These are phyloP conservation scores for Delphinus delphis DNA, from an alignment of 2,113 vertebrate genomes.

Conservation along the genomic window DNA sequence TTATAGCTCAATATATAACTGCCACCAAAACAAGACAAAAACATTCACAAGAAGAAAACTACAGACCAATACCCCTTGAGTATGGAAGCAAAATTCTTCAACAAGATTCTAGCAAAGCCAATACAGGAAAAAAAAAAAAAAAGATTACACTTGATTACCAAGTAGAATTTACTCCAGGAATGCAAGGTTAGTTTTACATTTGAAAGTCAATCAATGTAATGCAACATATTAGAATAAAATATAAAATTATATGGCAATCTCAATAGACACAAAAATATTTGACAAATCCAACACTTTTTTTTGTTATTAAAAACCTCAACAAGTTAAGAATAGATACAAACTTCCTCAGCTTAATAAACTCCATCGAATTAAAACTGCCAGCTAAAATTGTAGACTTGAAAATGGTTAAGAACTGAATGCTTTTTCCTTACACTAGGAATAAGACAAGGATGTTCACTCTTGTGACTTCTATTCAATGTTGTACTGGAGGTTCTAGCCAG, in stretches of 20 bases:
- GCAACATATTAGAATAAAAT: background rate
- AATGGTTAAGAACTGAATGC: background rate
- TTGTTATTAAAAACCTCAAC: background rate
- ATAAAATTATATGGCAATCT: background rate
- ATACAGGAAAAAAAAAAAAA: background rate
- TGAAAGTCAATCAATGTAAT: background rate
- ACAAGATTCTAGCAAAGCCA: background rate
- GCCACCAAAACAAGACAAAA: background rate
- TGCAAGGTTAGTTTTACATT: background rate
- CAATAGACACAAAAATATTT: background rate
- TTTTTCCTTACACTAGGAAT: background rate
- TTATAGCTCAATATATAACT: background rate
- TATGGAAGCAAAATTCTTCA: background rate
- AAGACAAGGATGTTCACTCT: background rate
- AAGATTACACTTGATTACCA: background rate
- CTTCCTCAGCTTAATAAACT: background rate
- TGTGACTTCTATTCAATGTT: background rate
- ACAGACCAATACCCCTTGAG: background rate
- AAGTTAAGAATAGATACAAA: background rate
- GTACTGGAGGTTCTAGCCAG: background rate
- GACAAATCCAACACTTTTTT: background rate
- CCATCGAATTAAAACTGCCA: background rate
- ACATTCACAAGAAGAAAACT: background rate
- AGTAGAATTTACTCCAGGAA: background rate
- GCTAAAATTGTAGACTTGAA: background rate